Percentiles rank a stretch among this genome's conserved stretches.
Conservation (phyloP, 2,888 invertebrate genomes). For the Hyposoter didymator region DNA sequence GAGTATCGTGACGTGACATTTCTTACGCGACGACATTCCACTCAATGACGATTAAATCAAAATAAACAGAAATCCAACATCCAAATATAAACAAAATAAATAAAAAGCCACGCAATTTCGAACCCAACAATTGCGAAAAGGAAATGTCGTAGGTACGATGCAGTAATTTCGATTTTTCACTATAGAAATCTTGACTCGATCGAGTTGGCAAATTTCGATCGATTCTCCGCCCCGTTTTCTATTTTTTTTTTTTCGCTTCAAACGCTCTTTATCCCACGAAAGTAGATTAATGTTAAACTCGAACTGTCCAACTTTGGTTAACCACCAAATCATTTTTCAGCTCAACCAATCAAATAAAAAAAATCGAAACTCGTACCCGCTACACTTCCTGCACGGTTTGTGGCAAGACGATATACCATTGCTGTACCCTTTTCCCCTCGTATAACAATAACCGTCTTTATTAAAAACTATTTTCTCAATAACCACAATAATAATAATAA, state of each 20-base stretch:
- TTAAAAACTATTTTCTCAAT: background rate
- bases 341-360: background rate
- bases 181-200: too few species aligned
- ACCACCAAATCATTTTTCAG: slow-evolving; percentile 50
- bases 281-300: slow-evolving; percentile 41
- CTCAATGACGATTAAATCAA: background rate
- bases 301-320: slow-evolving; percentile 48
- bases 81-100: slow-evolving; percentile 6
- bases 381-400: slow-evolving; percentile 53
- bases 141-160: slow-evolving; percentile 30
- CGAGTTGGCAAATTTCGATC: background rate
- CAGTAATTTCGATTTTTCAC: too few species aligned
- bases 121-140: slow-evolving; percentile 12
- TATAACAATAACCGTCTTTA: background rate
- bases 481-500: background rate
- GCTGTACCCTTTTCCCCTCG: slow-evolving; percentile 41
- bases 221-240: background rate
- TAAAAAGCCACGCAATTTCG: slow-evolving; percentile 37
- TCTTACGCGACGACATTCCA: slow-evolving; percentile 26
- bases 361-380: slow-evolving; percentile 48
- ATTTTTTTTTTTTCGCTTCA: background rate
- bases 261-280: slow-evolving; percentile 38
- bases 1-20: slow-evolving; percentile 38
- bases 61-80: background rate
- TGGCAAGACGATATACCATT: slow-evolving; percentile 56